These are phyloP conservation scores for Molossus alvarezi DNA, from an alignment of 2,797 vertebrate species.

Conservation along the genomic window DNA sequence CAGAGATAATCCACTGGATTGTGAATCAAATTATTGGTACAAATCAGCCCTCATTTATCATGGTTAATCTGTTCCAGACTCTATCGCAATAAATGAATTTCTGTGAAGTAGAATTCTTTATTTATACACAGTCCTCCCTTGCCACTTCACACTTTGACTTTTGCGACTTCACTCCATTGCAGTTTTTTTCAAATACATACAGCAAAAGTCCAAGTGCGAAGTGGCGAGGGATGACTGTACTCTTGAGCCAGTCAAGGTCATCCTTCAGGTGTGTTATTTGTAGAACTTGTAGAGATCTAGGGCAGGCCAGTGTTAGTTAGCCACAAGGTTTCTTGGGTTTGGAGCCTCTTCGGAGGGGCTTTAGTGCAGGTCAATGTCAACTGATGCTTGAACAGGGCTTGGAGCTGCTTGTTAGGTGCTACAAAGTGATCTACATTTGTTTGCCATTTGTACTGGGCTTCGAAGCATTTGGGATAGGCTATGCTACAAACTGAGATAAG, in stretches of 20 bases:
- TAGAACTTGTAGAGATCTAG: neutral
- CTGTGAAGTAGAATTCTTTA: too few relatives aligned
- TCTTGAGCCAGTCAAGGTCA: neutral
- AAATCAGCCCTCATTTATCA: too few relatives aligned
- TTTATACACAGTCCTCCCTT: too few relatives aligned
- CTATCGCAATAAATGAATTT: too few relatives aligned
- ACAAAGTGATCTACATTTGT: neutral
- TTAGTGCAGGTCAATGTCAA: neutral
- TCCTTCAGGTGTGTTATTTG: neutral
- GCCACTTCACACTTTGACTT: too few relatives aligned
- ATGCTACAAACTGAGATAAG: neutral
- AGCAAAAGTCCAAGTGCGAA: too few relatives aligned
- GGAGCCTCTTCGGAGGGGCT: neutral
- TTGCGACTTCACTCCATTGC: too few relatives aligned
- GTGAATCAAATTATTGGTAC: neutral
- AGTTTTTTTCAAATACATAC: too few relatives aligned
- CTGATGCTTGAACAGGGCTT: neutral
- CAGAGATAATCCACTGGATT: neutral
- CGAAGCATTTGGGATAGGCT: neutral
- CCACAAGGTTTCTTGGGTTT: neutral
- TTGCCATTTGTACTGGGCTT: neutral
- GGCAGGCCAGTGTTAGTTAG: neutral
- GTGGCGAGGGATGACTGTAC: too few relatives aligned
- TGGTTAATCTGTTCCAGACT: too few relatives aligned
- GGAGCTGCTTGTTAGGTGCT: neutral